Evolutionary conservation across 2,113 vertebrate species (phyloP).

Genomic region (Ivindomyrus marchei): DNA sequence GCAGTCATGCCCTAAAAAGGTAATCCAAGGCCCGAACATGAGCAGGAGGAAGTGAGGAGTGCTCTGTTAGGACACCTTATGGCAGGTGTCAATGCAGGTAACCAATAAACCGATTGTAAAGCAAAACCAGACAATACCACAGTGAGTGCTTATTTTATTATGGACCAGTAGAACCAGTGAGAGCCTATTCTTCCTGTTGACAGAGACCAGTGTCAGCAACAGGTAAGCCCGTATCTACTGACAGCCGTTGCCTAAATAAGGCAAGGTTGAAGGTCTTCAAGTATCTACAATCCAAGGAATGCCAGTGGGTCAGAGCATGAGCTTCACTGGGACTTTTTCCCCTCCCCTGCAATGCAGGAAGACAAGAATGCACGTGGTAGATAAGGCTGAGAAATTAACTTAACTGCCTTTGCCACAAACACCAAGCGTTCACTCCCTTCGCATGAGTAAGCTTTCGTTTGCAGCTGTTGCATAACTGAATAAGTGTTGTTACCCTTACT

Average conservation of each 20-base stretch:
- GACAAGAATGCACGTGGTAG: slow-evolving; percentile 1
- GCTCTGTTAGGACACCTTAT: background rate
- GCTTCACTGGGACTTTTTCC: background rate
- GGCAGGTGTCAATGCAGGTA: slow-evolving; percentile 37
- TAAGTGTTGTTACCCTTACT: background rate
- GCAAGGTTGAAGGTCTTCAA: slow-evolving; percentile 28
- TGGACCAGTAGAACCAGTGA: background rate
- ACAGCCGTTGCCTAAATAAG: slow-evolving; percentile 37
- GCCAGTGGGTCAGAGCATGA: slow-evolving; percentile 10
- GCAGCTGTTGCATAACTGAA: slow-evolving; percentile 28
- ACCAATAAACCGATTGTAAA: background rate
- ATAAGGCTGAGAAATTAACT: slow-evolving; percentile 21
- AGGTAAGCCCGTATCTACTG: slow-evolving; percentile 32
- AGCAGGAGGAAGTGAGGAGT: slow-evolving; percentile 25
- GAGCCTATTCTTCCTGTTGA: background rate
- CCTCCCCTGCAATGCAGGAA: slow-evolving; percentile 6
- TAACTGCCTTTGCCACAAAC: background rate
- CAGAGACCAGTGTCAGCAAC: slow-evolving; percentile 16
- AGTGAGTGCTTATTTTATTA: background rate
- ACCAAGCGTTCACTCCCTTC: background rate
- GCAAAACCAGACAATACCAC: background rate
- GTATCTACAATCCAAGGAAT: slow-evolving; percentile 13
- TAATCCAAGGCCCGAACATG: slow-evolving; percentile 26
- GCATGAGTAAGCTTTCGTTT: slow-evolving; percentile 18
- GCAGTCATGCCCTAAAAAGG: slow-evolving; percentile 46